Evolutionary conservation across 2,113 vertebrate genomes (phyloP), one percentile per base, ranked within the genome.

Genomic region (Tragulus kanchil): DNA sequence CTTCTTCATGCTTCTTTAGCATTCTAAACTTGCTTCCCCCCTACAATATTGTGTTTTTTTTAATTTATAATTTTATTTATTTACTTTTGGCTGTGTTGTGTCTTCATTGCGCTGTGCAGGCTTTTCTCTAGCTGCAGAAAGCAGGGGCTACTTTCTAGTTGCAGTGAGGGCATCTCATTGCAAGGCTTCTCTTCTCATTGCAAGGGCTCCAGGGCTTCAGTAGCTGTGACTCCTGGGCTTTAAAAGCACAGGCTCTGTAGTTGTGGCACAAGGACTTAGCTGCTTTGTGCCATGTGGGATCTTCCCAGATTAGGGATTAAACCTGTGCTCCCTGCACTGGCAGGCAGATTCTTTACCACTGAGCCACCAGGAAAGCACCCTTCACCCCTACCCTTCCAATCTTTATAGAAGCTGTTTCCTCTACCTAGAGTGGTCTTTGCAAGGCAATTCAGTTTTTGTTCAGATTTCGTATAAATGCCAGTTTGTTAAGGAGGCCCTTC

Each of bases 401-500:
- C 61, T 93, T 62, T 50, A 86, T 12, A 42, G 82, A 77, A 75
- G 17, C 19, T 48, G 54, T 59, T 71, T 21, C n/a, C 36, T 90
- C 26, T 8, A 90, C 26, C 45, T 36, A 71, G 93, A 93, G 90
- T 52, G 16, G 15, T 81, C 45, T 89, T 75, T 85, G 23, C 48
- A 59, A 26, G 13, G 26, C 19, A 59, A 95, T 25, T 64, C 25
- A 25, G n/a, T 71, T 64, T 15, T 50, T 69, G 25, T 36, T 95
- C 56, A 96, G 77, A 79, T 48, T 91, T 81, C 85, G 52, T 61
- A 91, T 85, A 79, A 81, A 91, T 82, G 25, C 14, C 25, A 92
- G 73, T 28, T 89, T 14, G 11, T 81, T 52, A 78, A 21, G 59
- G 6, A 92, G 71, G 81, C n/a, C 19, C 67, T 54, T 42, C 48